Evolutionary conservation across 2,113 vertebrate genomes (phyloP).

Genomic region (Microcebus jonahi): DNA sequence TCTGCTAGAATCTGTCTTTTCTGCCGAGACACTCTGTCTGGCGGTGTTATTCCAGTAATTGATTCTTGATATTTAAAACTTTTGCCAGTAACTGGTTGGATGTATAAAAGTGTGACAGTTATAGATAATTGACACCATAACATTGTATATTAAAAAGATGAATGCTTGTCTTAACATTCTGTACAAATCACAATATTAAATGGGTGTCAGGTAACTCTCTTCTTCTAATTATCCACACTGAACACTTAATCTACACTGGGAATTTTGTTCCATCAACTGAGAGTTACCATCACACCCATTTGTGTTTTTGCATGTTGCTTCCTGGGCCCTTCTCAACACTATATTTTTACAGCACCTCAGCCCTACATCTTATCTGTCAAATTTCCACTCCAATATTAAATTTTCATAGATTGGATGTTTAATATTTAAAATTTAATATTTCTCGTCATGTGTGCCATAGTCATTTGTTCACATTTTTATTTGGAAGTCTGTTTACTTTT

Average conservation of each 20-base stretch:
- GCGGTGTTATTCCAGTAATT: neutral
- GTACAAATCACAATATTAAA: neutral
- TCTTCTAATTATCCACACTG: neutral
- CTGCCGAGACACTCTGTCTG: too few relatives aligned
- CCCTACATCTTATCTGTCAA: neutral
- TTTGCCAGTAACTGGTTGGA: neutral
- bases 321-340: neutral
- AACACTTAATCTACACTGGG: neutral
- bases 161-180: neutral
- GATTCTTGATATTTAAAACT: neutral
- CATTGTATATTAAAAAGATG: neutral
- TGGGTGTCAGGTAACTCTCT: neutral
- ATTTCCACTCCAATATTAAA: neutral
- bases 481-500: neutral
- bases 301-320: neutral
- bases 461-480: neutral
- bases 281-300: too few relatives aligned
- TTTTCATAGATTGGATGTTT: neutral
- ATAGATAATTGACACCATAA: neutral
- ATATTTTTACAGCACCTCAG: too few relatives aligned
- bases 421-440: neutral
- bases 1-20: too few relatives aligned
- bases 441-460: neutral
- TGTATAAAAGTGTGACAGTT: neutral
- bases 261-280: neutral